Base-by-base conservation (phyloP, 2,888 invertebrate species). In the Tetranychus truncatus region DNA sequence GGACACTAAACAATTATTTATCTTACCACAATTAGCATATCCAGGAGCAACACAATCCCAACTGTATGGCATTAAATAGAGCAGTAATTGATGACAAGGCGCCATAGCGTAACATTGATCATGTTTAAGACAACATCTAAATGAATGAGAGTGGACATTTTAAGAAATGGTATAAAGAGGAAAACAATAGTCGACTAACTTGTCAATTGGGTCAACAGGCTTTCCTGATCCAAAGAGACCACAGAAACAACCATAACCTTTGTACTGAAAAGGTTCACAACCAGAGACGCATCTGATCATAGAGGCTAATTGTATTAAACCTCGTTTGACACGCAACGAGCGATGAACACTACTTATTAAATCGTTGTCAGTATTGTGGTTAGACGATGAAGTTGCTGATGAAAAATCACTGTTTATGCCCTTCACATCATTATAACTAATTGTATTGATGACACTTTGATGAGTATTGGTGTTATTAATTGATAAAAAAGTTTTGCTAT, bases 181-280 rank as follows among this genome's bases (percentile, higher is more conserved):
- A 34, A 34, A 34, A 34, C 34, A 34, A 34, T 34, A 34, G 9
- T 55, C 55, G 46, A 67, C 72, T 75, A 82, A 90, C 90, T 86
- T 88, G 82, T 91, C 92, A 77, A 92, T 91, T 34, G 89, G 89
- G 82, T 92, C 91, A 46, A 89, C 88, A 1, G 90, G 87, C 77
- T 86, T 84, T 9, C 92, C 92, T 0, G 89, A 87, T 0, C 92
- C 92, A 2, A 91, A 85, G 81, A 92, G 91, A 5, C 93, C 92
- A 81, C 92, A 93, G 82, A 90, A 93, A 82, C 92, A 93, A 3
- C 92, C 92, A 80, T 93, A 92, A 11, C 92, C 91, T 82, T 91
- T 91, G 74, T 79, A 79, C 9, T 87, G 84, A 1, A 92, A 82
- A 0, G 92, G 92, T 81, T 91, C 88, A 80, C 93, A 93, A 5